phyloP scores from a whole-genome alignment of 2,113 vertebrate genomes.

The Piaya cayana region DNA sequence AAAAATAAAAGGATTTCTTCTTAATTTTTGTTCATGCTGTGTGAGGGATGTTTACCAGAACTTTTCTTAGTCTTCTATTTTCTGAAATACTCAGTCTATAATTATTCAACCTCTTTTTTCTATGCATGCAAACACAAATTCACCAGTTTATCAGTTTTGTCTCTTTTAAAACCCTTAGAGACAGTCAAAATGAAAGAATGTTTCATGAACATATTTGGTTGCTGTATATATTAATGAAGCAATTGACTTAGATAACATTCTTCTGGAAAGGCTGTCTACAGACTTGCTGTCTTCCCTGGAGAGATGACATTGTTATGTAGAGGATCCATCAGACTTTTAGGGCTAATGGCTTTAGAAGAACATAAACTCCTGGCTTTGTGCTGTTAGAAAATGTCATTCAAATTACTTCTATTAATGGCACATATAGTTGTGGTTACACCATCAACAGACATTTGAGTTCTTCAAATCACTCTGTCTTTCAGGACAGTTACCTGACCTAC shows the following conservation, averaged over 20 bases:
- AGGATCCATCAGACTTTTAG: neutral
- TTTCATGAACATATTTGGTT: neutral
- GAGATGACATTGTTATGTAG: neutral
- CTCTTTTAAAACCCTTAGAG: neutral
- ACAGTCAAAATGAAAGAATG: neutral
- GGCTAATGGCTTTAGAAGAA: neutral
- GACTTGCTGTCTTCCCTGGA: neutral
- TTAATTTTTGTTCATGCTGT: neutral
- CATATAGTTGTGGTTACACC: neutral
- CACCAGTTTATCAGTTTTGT: neutral
- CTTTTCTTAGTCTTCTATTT: neutral
- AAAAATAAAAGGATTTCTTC: neutral
- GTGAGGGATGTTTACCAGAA: neutral
- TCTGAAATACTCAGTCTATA: neutral
- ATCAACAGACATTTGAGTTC: neutral
- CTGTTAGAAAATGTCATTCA: neutral
- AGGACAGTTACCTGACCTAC: neutral
- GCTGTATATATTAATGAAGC: rapidly evolving
- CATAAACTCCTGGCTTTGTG: neutral
- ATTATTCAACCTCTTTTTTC: neutral
- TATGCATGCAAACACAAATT: neutral
- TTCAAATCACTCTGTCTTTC: neutral
- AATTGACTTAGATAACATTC: neutral
- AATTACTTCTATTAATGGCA: neutral
- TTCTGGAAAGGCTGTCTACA: rapidly evolving